phyloP scores from a whole-genome alignment of 2,797 vertebrate species.

The Eulemur coronatus region DNA sequence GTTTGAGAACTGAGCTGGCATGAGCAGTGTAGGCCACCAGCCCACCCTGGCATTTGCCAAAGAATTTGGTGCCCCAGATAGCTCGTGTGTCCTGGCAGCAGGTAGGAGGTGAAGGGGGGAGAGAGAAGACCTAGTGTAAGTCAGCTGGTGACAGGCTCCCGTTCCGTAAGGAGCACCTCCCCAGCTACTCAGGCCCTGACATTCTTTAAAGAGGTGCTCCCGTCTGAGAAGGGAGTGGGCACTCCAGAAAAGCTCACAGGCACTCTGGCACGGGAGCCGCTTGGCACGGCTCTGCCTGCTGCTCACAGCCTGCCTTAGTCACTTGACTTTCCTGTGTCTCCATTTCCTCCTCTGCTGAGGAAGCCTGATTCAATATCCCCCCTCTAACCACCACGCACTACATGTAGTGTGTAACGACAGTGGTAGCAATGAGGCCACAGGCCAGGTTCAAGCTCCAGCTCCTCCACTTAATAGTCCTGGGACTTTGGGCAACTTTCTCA shows the following conservation, averaged over 20 bases:
- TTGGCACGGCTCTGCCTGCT: neutral
- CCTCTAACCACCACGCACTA: neutral
- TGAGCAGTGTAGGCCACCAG: neutral
- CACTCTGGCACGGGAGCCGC: neutral
- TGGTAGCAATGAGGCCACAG: neutral
- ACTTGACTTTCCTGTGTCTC: constrained; percentile 15
- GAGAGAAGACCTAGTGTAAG: neutral
- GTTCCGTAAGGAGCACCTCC: neutral
- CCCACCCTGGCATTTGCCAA: neutral
- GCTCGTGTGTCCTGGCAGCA: neutral
- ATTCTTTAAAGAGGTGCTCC: neutral
- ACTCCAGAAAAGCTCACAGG: neutral
- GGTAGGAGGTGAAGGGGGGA: neutral
- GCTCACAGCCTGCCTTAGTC: neutral
- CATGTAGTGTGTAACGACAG: neutral
- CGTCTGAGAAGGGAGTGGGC: neutral
- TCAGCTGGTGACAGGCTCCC: neutral
- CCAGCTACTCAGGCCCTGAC: neutral
- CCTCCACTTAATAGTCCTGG: neutral
- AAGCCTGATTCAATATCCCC: neutral
- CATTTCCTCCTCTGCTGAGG: neutral
- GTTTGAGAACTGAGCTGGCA: neutral
- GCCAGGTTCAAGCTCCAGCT: neutral
- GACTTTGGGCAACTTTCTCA: neutral
- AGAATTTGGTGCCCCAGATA: neutral